phyloP scores from a whole-genome alignment of 2,797 vertebrate genomes.

The Sebastes elongatus region DNA sequence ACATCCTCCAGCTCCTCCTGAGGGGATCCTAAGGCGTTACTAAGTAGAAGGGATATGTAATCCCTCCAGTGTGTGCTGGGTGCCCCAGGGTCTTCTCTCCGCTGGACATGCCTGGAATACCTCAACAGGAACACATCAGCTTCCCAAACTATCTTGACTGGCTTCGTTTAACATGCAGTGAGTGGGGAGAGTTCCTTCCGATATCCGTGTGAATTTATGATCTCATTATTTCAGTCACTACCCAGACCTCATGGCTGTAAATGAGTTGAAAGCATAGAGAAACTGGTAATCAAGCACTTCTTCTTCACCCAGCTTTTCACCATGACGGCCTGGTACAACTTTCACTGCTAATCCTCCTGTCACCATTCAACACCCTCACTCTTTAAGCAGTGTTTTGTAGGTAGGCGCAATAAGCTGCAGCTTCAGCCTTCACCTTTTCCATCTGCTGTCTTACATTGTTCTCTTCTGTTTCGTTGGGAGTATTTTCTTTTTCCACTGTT shows the following conservation, averaged over 20 bases:
- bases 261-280: neutral
- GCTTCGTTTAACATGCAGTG: neutral
- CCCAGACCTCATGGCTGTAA: neutral
- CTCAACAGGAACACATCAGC: neutral
- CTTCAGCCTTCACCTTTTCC: neutral
- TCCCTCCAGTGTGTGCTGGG: neutral
- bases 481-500: neutral
- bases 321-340: neutral
- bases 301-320: neutral
- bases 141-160: neutral
- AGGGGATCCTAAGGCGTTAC: neutral
- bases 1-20: neutral
- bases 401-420: neutral
- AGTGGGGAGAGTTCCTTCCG: neutral
- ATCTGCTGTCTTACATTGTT: neutral
- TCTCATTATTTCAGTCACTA: neutral
- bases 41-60: neutral
- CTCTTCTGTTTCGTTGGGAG: neutral
- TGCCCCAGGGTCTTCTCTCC: neutral
- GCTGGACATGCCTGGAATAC: neutral
- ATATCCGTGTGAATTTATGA: neutral
- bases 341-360: neutral
- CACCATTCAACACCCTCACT: neutral
- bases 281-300: neutral
- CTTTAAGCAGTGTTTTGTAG: neutral